phyloP scores from a whole-genome alignment of 2,797 vertebrate genomes.

The Anguilla megastoma region DNA sequence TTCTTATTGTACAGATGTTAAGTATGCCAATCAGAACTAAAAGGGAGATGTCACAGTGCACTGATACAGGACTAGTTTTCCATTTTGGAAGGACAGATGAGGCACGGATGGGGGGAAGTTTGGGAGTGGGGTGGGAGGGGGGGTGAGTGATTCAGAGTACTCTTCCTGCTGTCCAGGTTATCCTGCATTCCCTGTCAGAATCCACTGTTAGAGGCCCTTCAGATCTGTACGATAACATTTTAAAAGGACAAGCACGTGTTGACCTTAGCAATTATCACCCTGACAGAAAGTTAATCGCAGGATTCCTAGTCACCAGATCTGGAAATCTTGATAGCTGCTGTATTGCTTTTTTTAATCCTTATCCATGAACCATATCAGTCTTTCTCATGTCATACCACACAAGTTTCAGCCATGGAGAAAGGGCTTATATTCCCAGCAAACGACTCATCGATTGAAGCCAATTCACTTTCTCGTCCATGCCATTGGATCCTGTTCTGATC shows the following conservation, averaged over 20 bases:
- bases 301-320: slow-evolving; percentile 45
- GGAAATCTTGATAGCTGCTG: slow-evolving; percentile 39
- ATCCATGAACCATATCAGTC: slow-evolving; percentile 40
- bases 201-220: slow-evolving; percentile 41
- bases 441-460: slow-evolving; percentile 18
- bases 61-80: background rate
- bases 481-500: slow-evolving; percentile 1
- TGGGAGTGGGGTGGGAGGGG: background rate
- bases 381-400: slow-evolving; percentile 39
- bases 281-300: slow-evolving; percentile 52
- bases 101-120: background rate
- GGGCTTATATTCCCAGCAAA: background rate
- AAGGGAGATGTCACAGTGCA: background rate
- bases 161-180: slow-evolving; percentile 20
- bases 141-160: slow-evolving; percentile 21
- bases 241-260: slow-evolving; percentile 55
- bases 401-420: background rate
- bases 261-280: slow-evolving; percentile 55
- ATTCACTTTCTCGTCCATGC: slow-evolving; percentile 11
- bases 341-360: slow-evolving; percentile 37
- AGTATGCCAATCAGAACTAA: background rate
- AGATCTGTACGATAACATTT: slow-evolving; percentile 54
- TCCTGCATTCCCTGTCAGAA: background rate
- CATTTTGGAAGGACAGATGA: slow-evolving; percentile 20
- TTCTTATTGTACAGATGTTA: background rate